Evolutionary conservation across 2,113 vertebrate species (phyloP), one percentile per base, ranked within the genome.

Genomic region (Eudyptes chrysolophus): DNA sequence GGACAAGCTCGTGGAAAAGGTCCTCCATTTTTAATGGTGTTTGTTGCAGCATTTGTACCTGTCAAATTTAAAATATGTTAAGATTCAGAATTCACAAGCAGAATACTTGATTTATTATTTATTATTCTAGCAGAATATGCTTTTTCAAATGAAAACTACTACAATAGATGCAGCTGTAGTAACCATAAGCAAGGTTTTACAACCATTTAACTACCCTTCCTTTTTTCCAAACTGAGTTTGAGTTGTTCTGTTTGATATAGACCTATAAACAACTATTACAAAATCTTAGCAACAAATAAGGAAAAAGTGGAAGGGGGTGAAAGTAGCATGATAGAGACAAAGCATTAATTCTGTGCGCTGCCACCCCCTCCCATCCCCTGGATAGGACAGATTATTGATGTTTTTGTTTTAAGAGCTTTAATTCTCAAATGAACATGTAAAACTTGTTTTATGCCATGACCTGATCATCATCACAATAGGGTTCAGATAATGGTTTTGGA

Each of bases 1-100:
- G 99, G 98, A 97, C 99, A 99, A 84, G 99, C 99, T 95, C 97
- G 98, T 96, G 98, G 99, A 69, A 98, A 97, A 70, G 98, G 98
- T 58, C 97, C 97, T 84, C 99, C 99, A 95, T 99, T 99, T 98
- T 99, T 99, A 97, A 98, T 94, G 22, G 94, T 95, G 89, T 78
- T 96, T 55, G 96, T 92, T 44, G 51, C 66, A 81, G 74, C 81
- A 97, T 96, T 94, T 93, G 92, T 82, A 84, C 66, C 98, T 99
- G 94, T 65, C 97, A 96, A 98, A 97, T 89, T 93, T 81, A 93
- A 77, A 92, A 42, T 7, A 89, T 1, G 7, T 57, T 66, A 91
- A 84, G 17, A 92, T 61, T 93, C 49, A 95, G 88, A 96, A 96
- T 44, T 85, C 36, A 96, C 30, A 62, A 65, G 70, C 29, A 93